Base-by-base conservation (phyloP, 2,797 vertebrate species). In the Anomalospiza imberbis region DNA sequence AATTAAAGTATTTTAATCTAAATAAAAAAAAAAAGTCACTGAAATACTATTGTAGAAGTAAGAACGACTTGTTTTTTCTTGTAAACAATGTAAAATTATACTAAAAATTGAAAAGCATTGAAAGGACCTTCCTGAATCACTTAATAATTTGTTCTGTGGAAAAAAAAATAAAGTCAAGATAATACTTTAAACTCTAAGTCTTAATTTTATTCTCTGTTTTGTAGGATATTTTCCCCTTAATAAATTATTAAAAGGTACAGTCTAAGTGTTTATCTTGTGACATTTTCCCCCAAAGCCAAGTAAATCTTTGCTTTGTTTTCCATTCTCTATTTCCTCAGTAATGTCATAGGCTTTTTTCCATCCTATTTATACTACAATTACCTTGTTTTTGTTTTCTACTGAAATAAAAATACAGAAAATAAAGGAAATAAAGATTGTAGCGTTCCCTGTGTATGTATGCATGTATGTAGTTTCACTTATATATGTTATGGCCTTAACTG, bases 101-200 rank as follows among this genome's bases (percentile, higher is more conserved):
- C 45, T 61, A 92, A 80, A 55, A 95, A 61, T 42, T 94, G 85
- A 96, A 95, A 97, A 95, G 61, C 68, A 91, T 97, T 89, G 78
- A 91, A 63, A 96, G 76, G 83, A 76, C 90, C 54, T 93, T 83
- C 47, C 13, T 94, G 80, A 94, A 82, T 93, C 88, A 91, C 32
- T 84, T 85, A 95, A 79, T 91, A 95, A 65, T 95, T 80, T 93
- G 76, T 96, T 96, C 25, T 97, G 86, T 96, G 73, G 61, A 93
- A 86, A 97, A 97, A 87, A 94, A 96, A 85, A 97, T 96, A 97
- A 97, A 97, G 63, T 94, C 73, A 94, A 97, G 31, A 95, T 94
- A 96, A 92, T 96, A 94, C 45, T 94, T 95, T 81, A 94, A 96
- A 91, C 40, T 60, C 32, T 40, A 96, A 97, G 86, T 97, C 94